A percentile compares a stretch with the other conserved stretches of the same genome.
These are phyloP conservation scores for Pentamera pediparva DNA, from an alignment of 53 echinoderm and acorn worm species.

Conservation along the genomic window DNA sequence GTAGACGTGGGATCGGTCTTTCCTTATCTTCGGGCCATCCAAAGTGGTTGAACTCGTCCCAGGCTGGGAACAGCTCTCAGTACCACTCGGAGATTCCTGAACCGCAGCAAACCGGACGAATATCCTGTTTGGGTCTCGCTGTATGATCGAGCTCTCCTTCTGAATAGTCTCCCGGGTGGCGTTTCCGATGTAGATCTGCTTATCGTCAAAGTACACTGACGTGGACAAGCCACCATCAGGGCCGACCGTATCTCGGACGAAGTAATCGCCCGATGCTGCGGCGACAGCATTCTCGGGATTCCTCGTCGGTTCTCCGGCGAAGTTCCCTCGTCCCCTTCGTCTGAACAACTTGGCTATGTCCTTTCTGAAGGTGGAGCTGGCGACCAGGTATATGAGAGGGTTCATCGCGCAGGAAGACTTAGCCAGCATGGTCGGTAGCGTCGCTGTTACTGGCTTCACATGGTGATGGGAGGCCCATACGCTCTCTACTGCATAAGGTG, in stretches of 20 bases:
- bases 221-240: slow-evolving; percentile 27
- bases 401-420: slow-evolving; percentile 78
- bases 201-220: slow-evolving; percentile 58
- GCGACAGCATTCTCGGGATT: neutral
- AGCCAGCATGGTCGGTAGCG: slow-evolving; percentile 69
- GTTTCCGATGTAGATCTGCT: slow-evolving; percentile 63
- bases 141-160: slow-evolving; percentile 35
- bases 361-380: slow-evolving; percentile 55
- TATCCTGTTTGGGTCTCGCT: slow-evolving; percentile 45
- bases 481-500: slow-evolving; percentile 57
- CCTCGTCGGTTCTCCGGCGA: neutral
- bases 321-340: neutral
- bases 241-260: neutral
- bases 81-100: too few species aligned
- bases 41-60: too few species aligned
- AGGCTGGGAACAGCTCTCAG: too few species aligned
- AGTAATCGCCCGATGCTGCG: neutral
- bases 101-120: slow-evolving; percentile 33
- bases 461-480: slow-evolving; percentile 27
- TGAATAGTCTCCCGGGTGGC: slow-evolving; percentile 37
- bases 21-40: too few species aligned
- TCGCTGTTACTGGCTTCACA: slow-evolving; percentile 26
- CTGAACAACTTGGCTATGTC: slow-evolving; percentile 41
- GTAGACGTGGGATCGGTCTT: too few species aligned
- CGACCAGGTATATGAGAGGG: slow-evolving; percentile 50